Evolutionary conservation across 2,113 vertebrate species (phyloP).

Genomic region (Mormoops blainvillei): DNA sequence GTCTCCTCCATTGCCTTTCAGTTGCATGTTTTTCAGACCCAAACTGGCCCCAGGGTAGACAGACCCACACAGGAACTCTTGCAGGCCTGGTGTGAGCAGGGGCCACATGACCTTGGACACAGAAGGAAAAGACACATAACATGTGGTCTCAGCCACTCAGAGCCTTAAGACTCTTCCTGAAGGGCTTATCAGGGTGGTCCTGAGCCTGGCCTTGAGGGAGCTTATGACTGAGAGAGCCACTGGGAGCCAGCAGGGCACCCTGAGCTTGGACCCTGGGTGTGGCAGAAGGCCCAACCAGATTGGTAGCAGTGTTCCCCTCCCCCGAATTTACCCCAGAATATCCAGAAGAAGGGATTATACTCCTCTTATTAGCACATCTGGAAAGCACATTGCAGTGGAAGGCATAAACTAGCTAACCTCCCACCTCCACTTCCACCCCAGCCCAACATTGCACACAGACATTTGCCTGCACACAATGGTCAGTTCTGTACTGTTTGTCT

Average conservation of each 20-base stretch:
- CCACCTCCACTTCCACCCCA: neutral
- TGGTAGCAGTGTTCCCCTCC: neutral
- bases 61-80: neutral
- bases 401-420: neutral
- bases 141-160: neutral
- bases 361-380: neutral
- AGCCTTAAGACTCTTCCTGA: neutral
- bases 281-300: neutral
- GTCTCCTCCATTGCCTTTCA: neutral
- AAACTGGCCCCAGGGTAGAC: neutral
- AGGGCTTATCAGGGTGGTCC: neutral
- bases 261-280: neutral
- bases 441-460: neutral
- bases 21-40: neutral
- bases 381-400: neutral
- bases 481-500: neutral
- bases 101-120: neutral
- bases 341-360: neutral
- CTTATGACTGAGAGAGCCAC: neutral
- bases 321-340: neutral
- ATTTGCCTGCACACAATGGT: neutral
- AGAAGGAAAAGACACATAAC: neutral
- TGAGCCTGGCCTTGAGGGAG: neutral
- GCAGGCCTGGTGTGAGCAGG: neutral
- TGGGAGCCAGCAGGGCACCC: neutral